Conservation (phyloP, 2,797 vertebrate genomes). For the Morus bassanus region DNA sequence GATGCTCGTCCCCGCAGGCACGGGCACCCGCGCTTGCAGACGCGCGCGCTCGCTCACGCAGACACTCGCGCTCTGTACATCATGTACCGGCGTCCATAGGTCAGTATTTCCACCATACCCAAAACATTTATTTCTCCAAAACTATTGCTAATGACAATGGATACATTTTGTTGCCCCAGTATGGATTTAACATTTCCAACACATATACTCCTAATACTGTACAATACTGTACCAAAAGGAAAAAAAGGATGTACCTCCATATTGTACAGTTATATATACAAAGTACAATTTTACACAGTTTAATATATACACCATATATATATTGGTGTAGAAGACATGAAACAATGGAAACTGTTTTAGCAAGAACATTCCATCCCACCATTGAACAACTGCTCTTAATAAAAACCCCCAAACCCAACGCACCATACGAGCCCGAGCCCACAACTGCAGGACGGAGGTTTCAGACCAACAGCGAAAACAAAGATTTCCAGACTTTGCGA, state of each 20-base stretch:
- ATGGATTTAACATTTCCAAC: slow-evolving; percentile 67
- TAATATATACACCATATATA: slow-evolving; percentile 79
- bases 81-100: not conserved
- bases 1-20: accelerated
- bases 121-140: slow-evolving; percentile 75
- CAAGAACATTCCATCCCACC: slow-evolving; percentile 66
- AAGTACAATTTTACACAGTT: slow-evolving; percentile 91
- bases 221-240: slow-evolving; percentile 70
- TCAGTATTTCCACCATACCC: slow-evolving; percentile 68
- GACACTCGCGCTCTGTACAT: not conserved
- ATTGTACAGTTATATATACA: slow-evolving; percentile 96
- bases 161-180: slow-evolving; percentile 60
- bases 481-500: not conserved
- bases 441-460: not conserved
- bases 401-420: not conserved
- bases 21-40: not conserved
- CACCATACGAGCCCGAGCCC: not conserved
- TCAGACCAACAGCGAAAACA: not conserved
- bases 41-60: not conserved
- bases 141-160: slow-evolving; percentile 72
- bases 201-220: slow-evolving; percentile 69
- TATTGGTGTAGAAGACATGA: slow-evolving; percentile 70
- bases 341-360: slow-evolving; percentile 56
- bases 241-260: slow-evolving; percentile 87
- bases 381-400: not conserved